Evolutionary conservation across 2,888 invertebrate species (phyloP).

Genomic region (Horisme vitalbata): DNA sequence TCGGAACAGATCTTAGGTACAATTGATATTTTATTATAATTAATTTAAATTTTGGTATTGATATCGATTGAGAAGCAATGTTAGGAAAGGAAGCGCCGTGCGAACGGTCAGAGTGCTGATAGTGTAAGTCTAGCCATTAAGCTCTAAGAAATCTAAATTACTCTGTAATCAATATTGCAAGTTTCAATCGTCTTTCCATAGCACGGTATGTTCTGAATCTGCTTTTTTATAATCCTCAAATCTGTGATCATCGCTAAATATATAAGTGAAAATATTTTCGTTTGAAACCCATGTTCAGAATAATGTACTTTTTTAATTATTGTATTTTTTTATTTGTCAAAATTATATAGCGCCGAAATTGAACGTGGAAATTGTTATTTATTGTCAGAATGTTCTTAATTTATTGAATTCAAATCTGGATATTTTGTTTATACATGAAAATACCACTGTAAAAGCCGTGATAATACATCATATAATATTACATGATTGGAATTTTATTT

Average conservation of each 20-base stretch:
- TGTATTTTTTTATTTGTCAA: slow-evolving; percentile 50
- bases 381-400: slow-evolving; percentile 78
- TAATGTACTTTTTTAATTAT: slow-evolving; percentile 52
- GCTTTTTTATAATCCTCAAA: slow-evolving; percentile 81
- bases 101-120: slow-evolving; percentile 71
- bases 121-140: slow-evolving; percentile 77
- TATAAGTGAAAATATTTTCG: slow-evolving; percentile 76
- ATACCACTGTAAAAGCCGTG: slow-evolving; percentile 83
- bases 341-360: slow-evolving; percentile 70
- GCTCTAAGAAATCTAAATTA: slow-evolving; percentile 80
- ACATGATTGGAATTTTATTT: slow-evolving; percentile 73
- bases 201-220: slow-evolving; percentile 81
- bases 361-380: slow-evolving; percentile 79
- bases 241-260: slow-evolving; percentile 81
- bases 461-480: slow-evolving; percentile 81
- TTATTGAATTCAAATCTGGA: slow-evolving; percentile 79
- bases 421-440: slow-evolving; percentile 79
- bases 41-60: slow-evolving; percentile 80
- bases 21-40: slow-evolving; percentile 83
- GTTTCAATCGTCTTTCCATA: slow-evolving; percentile 78
- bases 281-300: slow-evolving; percentile 64
- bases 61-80: slow-evolving; percentile 80
- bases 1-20: slow-evolving; percentile 81
- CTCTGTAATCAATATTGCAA: slow-evolving; percentile 80
- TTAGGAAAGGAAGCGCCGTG: slow-evolving; percentile 66